A percentile compares a stretch with the other conserved stretches of the same genome.
phyloP scores from a whole-genome alignment of 1,140 invertebrate species.

The Nymphalis io region DNA sequence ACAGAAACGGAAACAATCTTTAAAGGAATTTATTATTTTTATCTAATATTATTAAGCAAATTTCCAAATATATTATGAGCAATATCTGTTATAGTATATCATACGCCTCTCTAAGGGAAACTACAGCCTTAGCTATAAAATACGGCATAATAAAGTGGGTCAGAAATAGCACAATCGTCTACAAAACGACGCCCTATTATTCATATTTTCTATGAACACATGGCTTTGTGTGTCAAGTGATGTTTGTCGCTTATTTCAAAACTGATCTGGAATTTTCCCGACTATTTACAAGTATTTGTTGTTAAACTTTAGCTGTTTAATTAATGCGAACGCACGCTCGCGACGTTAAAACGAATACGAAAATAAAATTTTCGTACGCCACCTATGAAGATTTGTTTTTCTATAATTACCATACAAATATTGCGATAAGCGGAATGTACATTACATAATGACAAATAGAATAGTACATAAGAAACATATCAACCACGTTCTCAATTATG shows the following conservation, averaged over 20 bases:
- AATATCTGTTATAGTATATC: slow-evolving; percentile 16
- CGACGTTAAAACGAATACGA: slow-evolving; percentile 43
- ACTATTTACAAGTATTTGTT: slow-evolving; percentile 47
- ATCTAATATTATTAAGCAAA: neutral
- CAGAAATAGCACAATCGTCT: slow-evolving; percentile 25
- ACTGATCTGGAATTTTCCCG: slow-evolving; percentile 58
- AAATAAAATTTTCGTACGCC: slow-evolving; percentile 57
- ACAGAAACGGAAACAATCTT: neutral
- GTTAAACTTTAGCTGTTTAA: slow-evolving; percentile 52
- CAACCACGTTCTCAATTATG: slow-evolving; percentile 39
- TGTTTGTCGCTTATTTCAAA: slow-evolving; percentile 43
- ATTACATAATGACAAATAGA: slow-evolving; percentile 56
- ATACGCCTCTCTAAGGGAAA: slow-evolving; percentile 6
- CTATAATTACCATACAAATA: slow-evolving; percentile 72
- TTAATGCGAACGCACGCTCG: slow-evolving; percentile 69
- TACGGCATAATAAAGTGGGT: neutral
- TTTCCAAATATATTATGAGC: neutral
- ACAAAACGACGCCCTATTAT: slow-evolving; percentile 26
- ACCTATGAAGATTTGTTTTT: slow-evolving; percentile 62
- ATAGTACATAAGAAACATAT: slow-evolving; percentile 37
- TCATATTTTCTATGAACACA: slow-evolving; percentile 32
- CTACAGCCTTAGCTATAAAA: slow-evolving; percentile 2
- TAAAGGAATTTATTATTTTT: neutral
- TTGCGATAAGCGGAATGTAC: slow-evolving; percentile 55
- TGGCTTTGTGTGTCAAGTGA: slow-evolving; percentile 42